Evolutionary conservation across 2,888 invertebrate species (phyloP).

Genomic region (Drosophila anomelani): DNA sequence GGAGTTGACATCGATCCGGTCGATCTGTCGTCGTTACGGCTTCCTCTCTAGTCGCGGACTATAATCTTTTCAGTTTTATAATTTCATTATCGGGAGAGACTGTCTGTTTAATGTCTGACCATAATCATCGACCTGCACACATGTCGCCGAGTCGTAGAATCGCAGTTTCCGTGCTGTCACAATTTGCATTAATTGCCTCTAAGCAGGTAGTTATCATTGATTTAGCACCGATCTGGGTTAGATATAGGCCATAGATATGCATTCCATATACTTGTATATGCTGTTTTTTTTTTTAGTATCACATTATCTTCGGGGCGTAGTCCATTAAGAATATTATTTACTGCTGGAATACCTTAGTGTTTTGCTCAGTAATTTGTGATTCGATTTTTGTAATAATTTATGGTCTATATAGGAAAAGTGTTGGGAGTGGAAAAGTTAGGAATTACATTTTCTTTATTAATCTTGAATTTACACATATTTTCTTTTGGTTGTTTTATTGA

Average conservation of each 20-base stretch:
- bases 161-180: conserved; percentile 74
- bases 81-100: conserved; percentile 69
- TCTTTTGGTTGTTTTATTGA: neutral
- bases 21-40: conserved; percentile 27
- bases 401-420: conserved; percentile 36
- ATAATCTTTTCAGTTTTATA: conserved; percentile 67
- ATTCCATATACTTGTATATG: conserved; percentile 51
- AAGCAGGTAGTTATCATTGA: conserved; percentile 80
- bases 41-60: conserved; percentile 43
- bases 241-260: conserved; percentile 48
- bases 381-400: conserved; percentile 22
- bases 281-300: conserved; percentile 21
- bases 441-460: neutral
- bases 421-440: conserved; percentile 23
- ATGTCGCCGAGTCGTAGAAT: conserved; percentile 46
- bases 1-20: conserved; percentile 67
- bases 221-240: conserved; percentile 73
- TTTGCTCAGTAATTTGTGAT: conserved; percentile 30
- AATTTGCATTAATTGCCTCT: conserved; percentile 78
- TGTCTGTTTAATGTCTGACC: conserved; percentile 74
- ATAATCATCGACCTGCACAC: conserved; percentile 68
- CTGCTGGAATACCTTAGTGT: conserved; percentile 9
- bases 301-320: conserved; percentile 55
- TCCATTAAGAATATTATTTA: conserved; percentile 21
- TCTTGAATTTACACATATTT: conserved; percentile 31